These are phyloP conservation scores for Dicyrtoma fusca DNA, from an alignment of 2,888 invertebrate genomes.

Conservation along the genomic window DNA sequence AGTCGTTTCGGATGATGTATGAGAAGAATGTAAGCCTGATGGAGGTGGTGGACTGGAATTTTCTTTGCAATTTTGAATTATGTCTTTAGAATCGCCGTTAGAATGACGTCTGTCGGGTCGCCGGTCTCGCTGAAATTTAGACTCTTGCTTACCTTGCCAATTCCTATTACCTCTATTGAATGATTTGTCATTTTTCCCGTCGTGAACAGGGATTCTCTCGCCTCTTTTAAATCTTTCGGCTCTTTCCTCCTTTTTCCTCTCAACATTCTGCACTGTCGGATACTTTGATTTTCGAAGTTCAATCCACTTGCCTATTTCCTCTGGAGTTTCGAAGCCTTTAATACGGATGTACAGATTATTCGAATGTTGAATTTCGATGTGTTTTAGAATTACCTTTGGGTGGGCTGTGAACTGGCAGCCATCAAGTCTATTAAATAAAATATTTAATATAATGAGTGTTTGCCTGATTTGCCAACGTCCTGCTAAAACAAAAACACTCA, in stretches of 20 bases:
- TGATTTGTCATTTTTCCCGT: background rate
- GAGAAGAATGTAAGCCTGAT: no score
- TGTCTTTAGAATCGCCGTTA: no score
- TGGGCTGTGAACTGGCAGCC: conserved; percentile 80
- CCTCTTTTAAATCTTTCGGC: conserved; percentile 74
- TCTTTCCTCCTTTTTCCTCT: conserved; percentile 66
- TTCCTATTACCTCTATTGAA: background rate
- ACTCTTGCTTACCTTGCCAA: background rate
- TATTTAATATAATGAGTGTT: background rate
- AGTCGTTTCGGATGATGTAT: no score
- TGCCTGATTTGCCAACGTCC: background rate
- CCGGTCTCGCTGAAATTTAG: no score
- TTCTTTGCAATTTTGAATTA: no score
- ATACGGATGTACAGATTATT: conserved; percentile 82
- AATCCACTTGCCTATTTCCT: conserved; percentile 83
- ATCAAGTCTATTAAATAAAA: conserved; percentile 65
- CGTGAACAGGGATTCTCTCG: conserved; percentile 63
- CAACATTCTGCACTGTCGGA: conserved; percentile 73
- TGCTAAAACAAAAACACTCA: background rate
- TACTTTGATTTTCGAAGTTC: conserved; percentile 77
- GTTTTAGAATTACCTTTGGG: conserved; percentile 76
- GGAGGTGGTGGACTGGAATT: no score
- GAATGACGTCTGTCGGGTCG: no score
- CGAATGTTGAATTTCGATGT: conserved; percentile 79
- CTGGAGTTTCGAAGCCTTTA: conserved; percentile 73